Conservation (phyloP, 2,113 vertebrate genomes). For the Blennius ocellaris region DNA sequence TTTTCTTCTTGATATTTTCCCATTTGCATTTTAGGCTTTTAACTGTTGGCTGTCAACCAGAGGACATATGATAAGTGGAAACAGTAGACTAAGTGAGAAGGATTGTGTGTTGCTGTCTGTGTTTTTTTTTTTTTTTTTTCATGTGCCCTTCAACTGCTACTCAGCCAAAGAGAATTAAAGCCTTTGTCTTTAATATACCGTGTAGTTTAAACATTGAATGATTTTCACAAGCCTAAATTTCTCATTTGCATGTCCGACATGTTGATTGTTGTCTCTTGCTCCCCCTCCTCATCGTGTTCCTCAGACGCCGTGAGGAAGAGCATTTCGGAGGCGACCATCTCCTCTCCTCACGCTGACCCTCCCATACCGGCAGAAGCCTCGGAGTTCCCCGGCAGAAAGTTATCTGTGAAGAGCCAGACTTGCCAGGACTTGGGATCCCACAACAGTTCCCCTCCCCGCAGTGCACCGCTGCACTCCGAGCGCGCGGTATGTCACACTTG, state of each 20-base stretch:
- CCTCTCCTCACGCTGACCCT: slow-evolving; percentile 77
- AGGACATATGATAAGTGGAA: slow-evolving; percentile 55
- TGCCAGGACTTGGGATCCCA: slow-evolving; percentile 81
- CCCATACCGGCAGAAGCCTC: slow-evolving; percentile 53
- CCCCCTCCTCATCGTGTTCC: background rate
- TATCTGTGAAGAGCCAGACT: slow-evolving; percentile 85
- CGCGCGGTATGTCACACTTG: slow-evolving; percentile 54
- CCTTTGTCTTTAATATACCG: slow-evolving; percentile 9
- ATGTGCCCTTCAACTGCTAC: slow-evolving; percentile 23
- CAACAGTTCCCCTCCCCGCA: slow-evolving; percentile 50
- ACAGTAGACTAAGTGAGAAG: slow-evolving; percentile 39
- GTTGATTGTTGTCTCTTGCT: background rate
- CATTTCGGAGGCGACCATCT: slow-evolving; percentile 85
- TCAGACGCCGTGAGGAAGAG: slow-evolving; percentile 86
- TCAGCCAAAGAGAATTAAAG: slow-evolving; percentile 23
- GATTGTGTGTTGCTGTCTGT: slow-evolving; percentile 18
- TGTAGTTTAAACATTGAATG: background rate
- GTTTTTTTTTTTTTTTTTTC: slow-evolving; percentile 4
- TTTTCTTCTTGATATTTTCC: slow-evolving; percentile 39
- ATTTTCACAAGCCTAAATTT: background rate
- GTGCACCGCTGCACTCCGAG: slow-evolving; percentile 50
- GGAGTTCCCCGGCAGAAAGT: slow-evolving; percentile 59
- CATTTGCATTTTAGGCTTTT: slow-evolving; percentile 68
- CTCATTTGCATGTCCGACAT: slow-evolving; percentile 3
- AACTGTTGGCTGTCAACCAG: slow-evolving; percentile 68